Base-by-base conservation (phyloP, 2,888 invertebrate species). In the Charanyca ferruginea region DNA sequence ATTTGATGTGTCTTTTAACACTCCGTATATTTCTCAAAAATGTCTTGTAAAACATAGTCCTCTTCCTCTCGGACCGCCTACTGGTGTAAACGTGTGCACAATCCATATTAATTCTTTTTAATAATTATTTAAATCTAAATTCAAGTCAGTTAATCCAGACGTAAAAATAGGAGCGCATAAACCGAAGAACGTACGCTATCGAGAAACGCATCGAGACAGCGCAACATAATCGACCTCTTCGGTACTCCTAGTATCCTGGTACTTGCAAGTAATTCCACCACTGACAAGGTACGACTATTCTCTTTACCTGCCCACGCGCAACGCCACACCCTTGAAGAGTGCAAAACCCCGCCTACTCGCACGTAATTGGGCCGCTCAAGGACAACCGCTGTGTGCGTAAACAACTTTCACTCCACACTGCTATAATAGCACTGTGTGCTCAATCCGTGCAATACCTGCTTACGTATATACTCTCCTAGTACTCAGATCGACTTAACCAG, bases 261-360 rank as follows among this genome's bases (percentile, higher is more conserved):
- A 44, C 44, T 18, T 5, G 44, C 20, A 44, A 44, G 11, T n/a
- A 13, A 20, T 1, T 20, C 44, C 20, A 20, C 44, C 20, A 44
- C 20, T 44, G 13, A 13, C 44, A 44, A 45, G 45, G 13, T 22
- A 45, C 45, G 22, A 22, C 22, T 45, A 5, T 2, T 45, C 22
- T 20, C 45, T 45, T 6, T 45, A 22, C 45, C 45, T 45, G 45
- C 45, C 45, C 45, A 45, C 45, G 45, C 45, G 45, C 45, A 45
- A 45, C 20, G 45, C 45, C 45, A 22, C 45, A 13, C 22, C 45
- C 45, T 45, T 7, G 22, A 45, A 22, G 22, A 22, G n/a, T n/a
- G n/a, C n/a, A n/a, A n/a, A 45, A 45, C 45, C 13, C 22, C 22
- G 45, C 22, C 45, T 13, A 45, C 45, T 45, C 13, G 13, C 45